phyloP scores from a whole-genome alignment of 2,797 vertebrate genomes.

The Masticophis lateralis region DNA sequence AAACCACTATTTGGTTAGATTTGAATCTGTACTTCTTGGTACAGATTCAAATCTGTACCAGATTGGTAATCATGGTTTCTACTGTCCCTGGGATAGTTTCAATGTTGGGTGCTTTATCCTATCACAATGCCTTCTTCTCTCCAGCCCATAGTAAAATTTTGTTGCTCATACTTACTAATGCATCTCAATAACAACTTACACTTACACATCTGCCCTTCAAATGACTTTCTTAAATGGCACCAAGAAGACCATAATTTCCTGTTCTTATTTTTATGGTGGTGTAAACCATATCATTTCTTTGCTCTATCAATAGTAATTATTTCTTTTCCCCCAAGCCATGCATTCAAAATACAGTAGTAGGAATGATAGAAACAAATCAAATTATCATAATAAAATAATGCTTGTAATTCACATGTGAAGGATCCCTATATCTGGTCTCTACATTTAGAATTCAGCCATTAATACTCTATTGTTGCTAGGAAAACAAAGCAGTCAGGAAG shows the following conservation, averaged over 20 bases:
- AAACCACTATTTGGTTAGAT: neutral
- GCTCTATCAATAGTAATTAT: slow-evolving; percentile 11
- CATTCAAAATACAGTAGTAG: slow-evolving; percentile 31
- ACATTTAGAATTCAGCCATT: slow-evolving; percentile 42
- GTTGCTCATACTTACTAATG: neutral
- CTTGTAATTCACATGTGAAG: slow-evolving; percentile 32
- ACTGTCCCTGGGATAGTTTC: neutral
- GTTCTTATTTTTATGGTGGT: neutral
- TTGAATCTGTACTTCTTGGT: neutral
- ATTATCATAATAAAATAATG: slow-evolving; percentile 50
- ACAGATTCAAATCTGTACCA: too few relatives aligned
- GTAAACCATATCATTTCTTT: slow-evolving; percentile 41
- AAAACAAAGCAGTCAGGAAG: slow-evolving; percentile 25
- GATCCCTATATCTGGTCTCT: slow-evolving; percentile 26
- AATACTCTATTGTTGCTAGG: slow-evolving; percentile 37
- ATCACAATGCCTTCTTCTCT: neutral
- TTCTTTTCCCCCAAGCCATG: slow-evolving; percentile 30
- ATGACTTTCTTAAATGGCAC: neutral
- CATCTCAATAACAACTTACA: neutral
- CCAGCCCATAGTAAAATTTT: neutral
- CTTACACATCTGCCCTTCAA: neutral
- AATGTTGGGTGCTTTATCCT: neutral
- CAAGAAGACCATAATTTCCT: neutral
- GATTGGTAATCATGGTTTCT: neutral
- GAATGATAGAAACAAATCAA: slow-evolving; percentile 19